Base-by-base conservation (phyloP, 2,888 invertebrate genomes). In the Tubulanus polymorphus region DNA sequence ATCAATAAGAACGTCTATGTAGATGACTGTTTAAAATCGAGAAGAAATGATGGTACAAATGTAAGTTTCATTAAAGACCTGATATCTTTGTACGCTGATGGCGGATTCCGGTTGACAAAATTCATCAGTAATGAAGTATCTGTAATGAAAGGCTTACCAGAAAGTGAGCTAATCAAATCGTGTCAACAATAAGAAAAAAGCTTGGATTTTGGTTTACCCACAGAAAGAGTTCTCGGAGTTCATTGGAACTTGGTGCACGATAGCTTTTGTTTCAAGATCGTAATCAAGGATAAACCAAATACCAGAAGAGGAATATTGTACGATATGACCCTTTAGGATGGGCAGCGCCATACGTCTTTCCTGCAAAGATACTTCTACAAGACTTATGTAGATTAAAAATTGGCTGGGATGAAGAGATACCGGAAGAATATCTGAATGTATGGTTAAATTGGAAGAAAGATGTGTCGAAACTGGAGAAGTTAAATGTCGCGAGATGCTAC, bases 301-400 rank as follows among this genome's bases (percentile, higher is more conserved):
- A 64, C 61, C 0, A 54, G 57, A 54, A 53, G 63, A n/a, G 57
- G 60, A 2, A 47, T 60, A n/a, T 51, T 64, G 15, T 56, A 8
- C 28, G 61, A 23, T 64, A 53, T 48, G 63, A 60, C 48, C 63
- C 63, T 18, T 51, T 64, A 27, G 63, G 64, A 46, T 32, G 63
- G 27, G 56, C 58, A 12, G 35, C 60, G n/a, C 61, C 57, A 28
- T 45, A 56, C 27, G 51, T 55, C 10, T 32, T 65, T 5, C 35
- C 41, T 12, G 60, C 60, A 25, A 64, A 59, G 41, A 18, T 26
- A 6, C 37, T 65, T 20, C 18, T 60, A n/a, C 65, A 64, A 46
- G 35, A 54, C 10, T 23, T 60, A 5, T 63, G 58, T 48, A 54
- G 50, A 48, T 10, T 32, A 32, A 51, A 59, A 23, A 10, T 57